Evolutionary conservation across 1,140 invertebrate genomes (phyloP).

Genomic region (Cotesia vestalis): DNA sequence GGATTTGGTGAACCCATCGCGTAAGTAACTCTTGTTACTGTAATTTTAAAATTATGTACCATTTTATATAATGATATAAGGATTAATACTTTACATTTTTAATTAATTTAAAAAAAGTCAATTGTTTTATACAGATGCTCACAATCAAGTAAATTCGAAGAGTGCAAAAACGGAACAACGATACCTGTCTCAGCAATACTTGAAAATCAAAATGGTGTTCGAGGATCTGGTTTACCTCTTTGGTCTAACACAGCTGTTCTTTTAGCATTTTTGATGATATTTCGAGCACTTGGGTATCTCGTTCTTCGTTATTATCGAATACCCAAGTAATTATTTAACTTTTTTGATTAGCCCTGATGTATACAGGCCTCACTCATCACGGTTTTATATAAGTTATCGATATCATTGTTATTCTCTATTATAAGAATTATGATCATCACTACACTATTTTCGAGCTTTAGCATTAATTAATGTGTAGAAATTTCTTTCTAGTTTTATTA

Average conservation of each 20-base stretch:
- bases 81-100: constrained; percentile 6
- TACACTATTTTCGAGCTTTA: no score
- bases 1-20: constrained; percentile 74
- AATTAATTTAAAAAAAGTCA: neutral
- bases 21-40: constrained; percentile 66
- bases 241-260: constrained; percentile 83
- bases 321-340: constrained; percentile 65
- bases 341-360: constrained; percentile 38
- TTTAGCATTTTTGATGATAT: constrained; percentile 76
- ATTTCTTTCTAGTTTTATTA: no score
- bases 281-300: constrained; percentile 78
- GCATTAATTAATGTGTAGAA: no score
- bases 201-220: constrained; percentile 70
- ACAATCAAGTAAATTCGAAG: constrained; percentile 73
- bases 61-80: neutral
- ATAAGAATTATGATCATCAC: no score
- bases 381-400: no score
- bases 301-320: constrained; percentile 78
- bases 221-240: constrained; percentile 69
- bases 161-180: constrained; percentile 70
- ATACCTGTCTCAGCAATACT: constrained; percentile 78
- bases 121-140: constrained; percentile 68
- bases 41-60: neutral
- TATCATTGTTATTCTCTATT: neutral
- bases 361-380: constrained; percentile 40